Evolutionary conservation across 2,113 vertebrate species (phyloP).

Genomic region (Australoheros scitulus): DNA sequence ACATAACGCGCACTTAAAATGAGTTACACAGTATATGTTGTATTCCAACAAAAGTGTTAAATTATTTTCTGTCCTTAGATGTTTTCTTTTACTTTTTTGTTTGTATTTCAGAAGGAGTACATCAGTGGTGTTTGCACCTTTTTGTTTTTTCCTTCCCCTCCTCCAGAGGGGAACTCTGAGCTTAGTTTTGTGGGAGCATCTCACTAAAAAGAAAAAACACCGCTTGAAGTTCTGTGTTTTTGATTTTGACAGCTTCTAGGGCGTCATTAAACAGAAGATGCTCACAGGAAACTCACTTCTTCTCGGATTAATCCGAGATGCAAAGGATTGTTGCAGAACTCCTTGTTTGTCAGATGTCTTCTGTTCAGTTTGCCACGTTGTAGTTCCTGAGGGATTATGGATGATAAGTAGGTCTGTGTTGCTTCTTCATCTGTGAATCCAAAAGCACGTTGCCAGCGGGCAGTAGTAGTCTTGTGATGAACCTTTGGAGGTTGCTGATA

Average conservation of each 20-base stretch:
- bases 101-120: background rate
- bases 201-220: background rate
- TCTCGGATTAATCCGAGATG: background rate
- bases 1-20: background rate
- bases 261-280: background rate
- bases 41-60: background rate
- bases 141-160: background rate
- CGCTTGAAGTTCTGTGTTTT: background rate
- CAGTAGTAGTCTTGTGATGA: background rate
- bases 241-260: background rate
- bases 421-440: constrained; percentile 10
- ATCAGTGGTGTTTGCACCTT: too few species aligned
- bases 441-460: background rate
- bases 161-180: background rate
- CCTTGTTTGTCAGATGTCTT: background rate
- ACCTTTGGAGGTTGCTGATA: background rate
- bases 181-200: background rate
- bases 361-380: background rate
- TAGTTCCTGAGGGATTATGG: constrained; percentile 1
- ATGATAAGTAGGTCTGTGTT: background rate
- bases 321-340: background rate
- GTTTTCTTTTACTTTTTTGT: background rate
- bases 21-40: background rate
- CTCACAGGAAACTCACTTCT: background rate
- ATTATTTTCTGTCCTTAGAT: background rate